These are phyloP conservation scores for Cataglyphis albicans DNA, from an alignment of 2,888 invertebrate species.

Conservation along the genomic window DNA sequence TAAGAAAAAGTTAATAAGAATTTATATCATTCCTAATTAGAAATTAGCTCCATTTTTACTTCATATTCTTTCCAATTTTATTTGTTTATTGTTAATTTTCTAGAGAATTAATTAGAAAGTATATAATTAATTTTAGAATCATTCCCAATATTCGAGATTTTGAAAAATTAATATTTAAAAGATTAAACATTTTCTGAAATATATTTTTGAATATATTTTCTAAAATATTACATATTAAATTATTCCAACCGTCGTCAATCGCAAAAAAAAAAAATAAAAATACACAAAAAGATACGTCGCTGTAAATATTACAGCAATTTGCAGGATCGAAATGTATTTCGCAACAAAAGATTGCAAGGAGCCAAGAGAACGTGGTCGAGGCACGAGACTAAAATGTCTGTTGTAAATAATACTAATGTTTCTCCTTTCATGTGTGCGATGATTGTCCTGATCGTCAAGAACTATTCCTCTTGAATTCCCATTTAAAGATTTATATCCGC, in stretches of 20 bases:
- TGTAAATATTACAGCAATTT: conserved; percentile 2
- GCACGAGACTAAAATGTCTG: conserved; percentile 63
- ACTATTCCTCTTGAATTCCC: neutral
- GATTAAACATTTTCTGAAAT: conserved; percentile 12
- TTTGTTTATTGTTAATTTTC: neutral
- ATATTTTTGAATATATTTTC: neutral
- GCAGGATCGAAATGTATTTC: neutral
- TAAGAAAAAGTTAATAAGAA: neutral
- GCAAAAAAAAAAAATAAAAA: neutral
- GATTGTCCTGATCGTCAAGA: conserved; percentile 46
- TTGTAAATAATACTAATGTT: conserved; percentile 69
- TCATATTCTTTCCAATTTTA: neutral
- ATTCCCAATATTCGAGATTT: conserved; percentile 8
- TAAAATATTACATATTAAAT: neutral
- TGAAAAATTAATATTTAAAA: conserved; percentile 14
- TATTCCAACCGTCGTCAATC: conserved; percentile 1
- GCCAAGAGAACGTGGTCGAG: conserved; percentile 63
- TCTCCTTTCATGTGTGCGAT: conserved; percentile 13
- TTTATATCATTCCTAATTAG: conserved; percentile 14
- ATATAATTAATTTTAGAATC: neutral
- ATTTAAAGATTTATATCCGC: conserved; percentile 48
- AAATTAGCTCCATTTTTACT: neutral
- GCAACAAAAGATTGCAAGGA: neutral
- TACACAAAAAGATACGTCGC: neutral
- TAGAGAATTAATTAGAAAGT: neutral